Percentiles rank a stretch among this genome's conserved stretches.
Conservation (phyloP, 2,888 invertebrate species). For the Campoletis raptor region DNA sequence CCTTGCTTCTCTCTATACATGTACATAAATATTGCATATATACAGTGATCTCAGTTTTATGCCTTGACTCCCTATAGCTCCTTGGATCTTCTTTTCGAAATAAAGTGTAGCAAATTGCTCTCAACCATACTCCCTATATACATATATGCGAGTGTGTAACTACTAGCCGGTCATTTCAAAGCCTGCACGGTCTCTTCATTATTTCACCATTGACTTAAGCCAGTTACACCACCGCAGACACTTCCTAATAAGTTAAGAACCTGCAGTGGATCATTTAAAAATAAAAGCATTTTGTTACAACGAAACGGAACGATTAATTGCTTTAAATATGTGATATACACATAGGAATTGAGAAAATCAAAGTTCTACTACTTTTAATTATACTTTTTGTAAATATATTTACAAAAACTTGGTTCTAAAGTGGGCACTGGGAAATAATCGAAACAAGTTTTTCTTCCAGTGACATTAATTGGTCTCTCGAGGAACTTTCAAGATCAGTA, state of each 20-base stretch:
- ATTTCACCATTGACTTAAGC: slow-evolving; percentile 24
- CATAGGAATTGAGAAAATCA: not conserved
- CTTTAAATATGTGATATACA: not conserved
- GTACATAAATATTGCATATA: slow-evolving; percentile 20
- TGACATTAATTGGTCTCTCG: not conserved
- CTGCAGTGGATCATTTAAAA: not conserved
- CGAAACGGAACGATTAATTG: not conserved
- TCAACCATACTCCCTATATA: slow-evolving; percentile 1
- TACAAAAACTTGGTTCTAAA: not conserved
- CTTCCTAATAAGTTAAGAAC: slow-evolving; percentile 15
- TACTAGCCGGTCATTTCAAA: slow-evolving; percentile 12
- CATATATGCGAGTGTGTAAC: not conserved
- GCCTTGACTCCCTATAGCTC: slow-evolving; percentile 6
- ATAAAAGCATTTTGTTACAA: not conserved
- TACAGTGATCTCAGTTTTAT: slow-evolving; percentile 47
- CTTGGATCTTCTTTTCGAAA: slow-evolving; percentile 33
- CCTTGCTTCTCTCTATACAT: slow-evolving; percentile 1
- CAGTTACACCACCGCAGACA: slow-evolving; percentile 13
- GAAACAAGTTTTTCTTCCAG: not conserved
- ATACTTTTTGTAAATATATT: not conserved
- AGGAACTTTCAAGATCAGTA: not conserved
- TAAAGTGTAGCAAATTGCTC: slow-evolving; percentile 49
- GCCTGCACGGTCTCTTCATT: slow-evolving; percentile 29
- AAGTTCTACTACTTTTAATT: not conserved
- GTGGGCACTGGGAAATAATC: not conserved